A percentile compares a stretch with the other conserved stretches of the same genome.
These are phyloP conservation scores for Thalassophryne amazonica DNA, from an alignment of 2,797 vertebrate species.

Conservation along the genomic window DNA sequence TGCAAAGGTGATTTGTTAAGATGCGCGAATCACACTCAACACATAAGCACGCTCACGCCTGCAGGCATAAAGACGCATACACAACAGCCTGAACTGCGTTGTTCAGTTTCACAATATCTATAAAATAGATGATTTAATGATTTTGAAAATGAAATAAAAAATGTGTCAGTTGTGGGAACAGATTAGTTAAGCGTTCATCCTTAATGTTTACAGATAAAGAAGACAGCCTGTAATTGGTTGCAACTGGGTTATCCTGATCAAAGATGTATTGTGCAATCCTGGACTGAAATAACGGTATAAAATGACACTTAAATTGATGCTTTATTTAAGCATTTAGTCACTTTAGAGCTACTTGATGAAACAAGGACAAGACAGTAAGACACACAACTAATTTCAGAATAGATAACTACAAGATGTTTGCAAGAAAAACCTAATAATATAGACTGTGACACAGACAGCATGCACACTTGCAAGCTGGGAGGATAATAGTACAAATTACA, in stretches of 20 bases:
- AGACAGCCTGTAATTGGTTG: constrained; percentile 35
- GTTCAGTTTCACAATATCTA: no score
- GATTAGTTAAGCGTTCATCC: constrained; percentile 34
- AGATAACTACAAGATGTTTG: constrained; percentile 17
- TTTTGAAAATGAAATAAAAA: no score
- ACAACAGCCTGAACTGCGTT: no score
- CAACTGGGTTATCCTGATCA: constrained; percentile 28
- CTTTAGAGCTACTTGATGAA: constrained; percentile 21
- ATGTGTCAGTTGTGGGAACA: no score
- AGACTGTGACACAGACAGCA: constrained; percentile 10
- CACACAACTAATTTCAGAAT: constrained; percentile 36
- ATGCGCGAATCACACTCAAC: no score
- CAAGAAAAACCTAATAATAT: constrained; percentile 19
- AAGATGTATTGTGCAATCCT: constrained; percentile 16
- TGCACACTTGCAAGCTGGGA: not conserved
- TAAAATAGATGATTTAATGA: no score
- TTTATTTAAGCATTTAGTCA: constrained; percentile 22
- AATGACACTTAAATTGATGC: constrained; percentile 29
- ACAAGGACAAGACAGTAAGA: constrained; percentile 17
- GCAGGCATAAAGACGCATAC: no score
- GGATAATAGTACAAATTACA: constrained; percentile 1
- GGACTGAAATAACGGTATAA: constrained; percentile 23
- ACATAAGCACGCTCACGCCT: no score
- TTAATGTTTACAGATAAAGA: constrained; percentile 32
- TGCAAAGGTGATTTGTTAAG: constrained; percentile 20